Percentiles rank a stretch among this genome's conserved stretches.
Conservation (phyloP, 1,140 invertebrate species). For the Holotrichia oblita region DNA sequence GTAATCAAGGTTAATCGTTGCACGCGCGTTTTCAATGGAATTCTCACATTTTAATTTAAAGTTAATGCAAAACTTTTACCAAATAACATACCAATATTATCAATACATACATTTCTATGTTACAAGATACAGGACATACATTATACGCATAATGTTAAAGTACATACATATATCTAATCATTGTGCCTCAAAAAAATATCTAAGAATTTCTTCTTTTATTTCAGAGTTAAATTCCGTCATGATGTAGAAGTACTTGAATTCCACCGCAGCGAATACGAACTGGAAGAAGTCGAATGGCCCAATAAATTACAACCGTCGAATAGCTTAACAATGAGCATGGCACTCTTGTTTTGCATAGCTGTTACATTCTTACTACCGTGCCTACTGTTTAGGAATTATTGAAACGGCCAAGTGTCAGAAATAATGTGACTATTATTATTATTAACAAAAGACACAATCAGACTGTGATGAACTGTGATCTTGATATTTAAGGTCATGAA, state of each 20-base stretch:
- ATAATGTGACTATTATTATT: neutral
- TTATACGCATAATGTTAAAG: no score
- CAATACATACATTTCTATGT: no score
- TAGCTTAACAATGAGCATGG: slow-evolving; percentile 56
- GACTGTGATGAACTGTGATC: slow-evolving; percentile 27
- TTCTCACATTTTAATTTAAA: no score
- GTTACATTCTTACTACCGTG: slow-evolving; percentile 63
- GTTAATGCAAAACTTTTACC: no score
- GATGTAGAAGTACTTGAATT: slow-evolving; percentile 65
- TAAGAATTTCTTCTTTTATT: slow-evolving; percentile 48
- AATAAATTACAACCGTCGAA: slow-evolving; percentile 48
- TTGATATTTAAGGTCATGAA: slow-evolving; percentile 16
- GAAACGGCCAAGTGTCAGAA: neutral
- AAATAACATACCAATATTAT: no score
- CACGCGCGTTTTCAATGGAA: no score
- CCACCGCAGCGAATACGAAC: slow-evolving; percentile 53
- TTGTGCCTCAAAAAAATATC: neutral
- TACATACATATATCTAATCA: no score
- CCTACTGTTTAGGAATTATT: slow-evolving; percentile 16
- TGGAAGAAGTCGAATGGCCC: slow-evolving; percentile 51
- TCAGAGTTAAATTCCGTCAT: slow-evolving; percentile 63
- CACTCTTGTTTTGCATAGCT: slow-evolving; percentile 62
- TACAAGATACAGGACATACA: no score
- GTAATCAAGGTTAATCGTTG: no score
- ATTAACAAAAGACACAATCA: neutral